These are phyloP conservation scores for Cephus spinipes DNA, from an alignment of 2,888 invertebrate species.

Conservation along the genomic window DNA sequence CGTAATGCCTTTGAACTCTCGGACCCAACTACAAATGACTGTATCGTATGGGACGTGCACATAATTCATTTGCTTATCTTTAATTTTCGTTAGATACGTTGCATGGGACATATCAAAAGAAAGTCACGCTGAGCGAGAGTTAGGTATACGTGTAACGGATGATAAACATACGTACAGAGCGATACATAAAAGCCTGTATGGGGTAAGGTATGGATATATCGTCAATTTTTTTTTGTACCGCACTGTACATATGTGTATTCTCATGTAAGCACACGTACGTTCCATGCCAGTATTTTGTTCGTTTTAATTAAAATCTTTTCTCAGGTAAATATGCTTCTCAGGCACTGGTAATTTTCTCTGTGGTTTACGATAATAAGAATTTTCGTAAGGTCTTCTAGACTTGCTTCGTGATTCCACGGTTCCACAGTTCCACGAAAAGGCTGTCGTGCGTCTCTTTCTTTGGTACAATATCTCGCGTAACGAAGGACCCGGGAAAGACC, in stretches of 20 bases:
- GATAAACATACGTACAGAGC: not conserved
- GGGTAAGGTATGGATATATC: no score
- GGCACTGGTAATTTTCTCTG: not conserved
- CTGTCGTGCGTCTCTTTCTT: not conserved
- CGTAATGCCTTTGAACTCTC: not conserved
- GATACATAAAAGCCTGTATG: not conserved
- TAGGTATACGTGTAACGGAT: not conserved
- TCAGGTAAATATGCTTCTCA: not conserved
- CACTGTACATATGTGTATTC: not conserved
- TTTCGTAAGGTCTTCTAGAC: not conserved
- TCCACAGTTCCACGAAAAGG: not conserved
- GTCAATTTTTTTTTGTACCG: not conserved
- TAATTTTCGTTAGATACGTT: not conserved
- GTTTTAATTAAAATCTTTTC: not conserved
- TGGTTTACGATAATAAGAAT: not conserved
- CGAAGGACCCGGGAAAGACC: not conserved
- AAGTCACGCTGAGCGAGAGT: not conserved
- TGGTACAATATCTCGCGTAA: not conserved
- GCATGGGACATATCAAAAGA: not conserved
- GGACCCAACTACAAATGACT: not conserved
- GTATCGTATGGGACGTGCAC: not conserved
- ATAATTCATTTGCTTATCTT: not conserved
- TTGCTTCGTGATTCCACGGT: not conserved
- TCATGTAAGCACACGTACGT: not conserved
- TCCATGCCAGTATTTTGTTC: not conserved